Base-by-base conservation (phyloP, 2,797 vertebrate genomes). In the Eremophila alpestris region DNA sequence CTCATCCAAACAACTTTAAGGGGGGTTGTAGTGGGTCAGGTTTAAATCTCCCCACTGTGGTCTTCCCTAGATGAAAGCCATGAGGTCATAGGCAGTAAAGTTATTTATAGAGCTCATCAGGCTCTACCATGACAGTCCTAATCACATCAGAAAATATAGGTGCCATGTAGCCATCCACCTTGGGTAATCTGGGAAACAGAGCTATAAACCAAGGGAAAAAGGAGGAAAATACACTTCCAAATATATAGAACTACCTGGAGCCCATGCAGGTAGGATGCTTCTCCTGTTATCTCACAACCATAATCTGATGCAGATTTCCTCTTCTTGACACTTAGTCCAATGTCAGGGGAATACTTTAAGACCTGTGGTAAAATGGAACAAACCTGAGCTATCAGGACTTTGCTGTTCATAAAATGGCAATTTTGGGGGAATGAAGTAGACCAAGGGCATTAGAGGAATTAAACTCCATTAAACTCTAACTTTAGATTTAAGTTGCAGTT, bases 61-160 rank as follows among this genome's bases (percentile, higher is more conserved):
- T 89, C 75, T 93, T 95, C 79, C 89, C 84, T 92, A 30, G 48
- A 77, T 63, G 65, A 93, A 94, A 92, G 62, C 73, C 51, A 1
- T 36, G 43, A 91, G 84, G 65, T 83, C 73, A 93, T 41, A n/a
- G 0, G 1, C 73, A 85, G 36, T 68, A 81, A 93, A 92, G 82
- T 73, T 94, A 93, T 96, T 95, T 90, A 87, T 86, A 89, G 78
- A 84, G 89, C 78, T 87, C 71, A 89, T 34, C 55, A 85, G 91
- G 82, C 48, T 93, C 94, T 94, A 73, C 24, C 6, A 45, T 0
- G 0, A n/a, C 69, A 88, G 83, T 58, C 58, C n/a, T 90, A 91
- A 87, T 67, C 60, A 85, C 40, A 83, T 73, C 69, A 81, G 75
- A 87, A 90, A 85, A 85, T 12, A 62, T 0, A 11, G 27, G 69